phyloP scores from a whole-genome alignment of 2,888 invertebrate genomes.

The Lysandra bellargus region DNA sequence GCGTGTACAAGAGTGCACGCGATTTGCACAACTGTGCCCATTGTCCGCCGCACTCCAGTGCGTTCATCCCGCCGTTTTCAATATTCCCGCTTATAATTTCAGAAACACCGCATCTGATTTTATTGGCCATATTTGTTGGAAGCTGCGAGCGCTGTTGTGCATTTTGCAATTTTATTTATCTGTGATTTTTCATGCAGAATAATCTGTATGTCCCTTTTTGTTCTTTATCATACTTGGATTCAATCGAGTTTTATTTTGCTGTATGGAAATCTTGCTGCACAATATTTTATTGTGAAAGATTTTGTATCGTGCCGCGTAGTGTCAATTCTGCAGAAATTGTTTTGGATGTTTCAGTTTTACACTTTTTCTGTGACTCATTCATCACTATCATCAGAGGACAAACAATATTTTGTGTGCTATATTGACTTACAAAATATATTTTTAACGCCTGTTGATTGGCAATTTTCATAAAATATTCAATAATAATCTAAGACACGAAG shows the following conservation, averaged over 20 bases:
- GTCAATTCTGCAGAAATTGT: conserved; percentile 5
- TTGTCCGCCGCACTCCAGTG: conserved; percentile 36
- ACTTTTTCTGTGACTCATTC: background rate
- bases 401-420: too few species aligned
- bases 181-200: conserved; percentile 39
- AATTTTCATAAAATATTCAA: background rate
- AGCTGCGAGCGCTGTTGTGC: conserved; percentile 41
- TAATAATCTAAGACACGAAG: background rate
- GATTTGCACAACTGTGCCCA: conserved; percentile 36
- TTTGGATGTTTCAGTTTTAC: background rate
- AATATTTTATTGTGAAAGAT: conserved; percentile 19
- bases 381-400: background rate
- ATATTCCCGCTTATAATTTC: conserved; percentile 43
- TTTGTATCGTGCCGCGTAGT: background rate
- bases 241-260: conserved; percentile 25
- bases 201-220: conserved; percentile 33
- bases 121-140: conserved; percentile 45
- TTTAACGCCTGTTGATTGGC: too few species aligned
- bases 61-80: conserved; percentile 35
- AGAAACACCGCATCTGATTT: conserved; percentile 42
- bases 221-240: conserved; percentile 31
- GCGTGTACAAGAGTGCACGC: conserved; percentile 36
- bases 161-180: conserved; percentile 41
- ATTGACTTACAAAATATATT: too few species aligned
- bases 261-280: conserved; percentile 21